phyloP scores from a whole-genome alignment of 2,888 invertebrate genomes.

The Perdita meconis region DNA sequence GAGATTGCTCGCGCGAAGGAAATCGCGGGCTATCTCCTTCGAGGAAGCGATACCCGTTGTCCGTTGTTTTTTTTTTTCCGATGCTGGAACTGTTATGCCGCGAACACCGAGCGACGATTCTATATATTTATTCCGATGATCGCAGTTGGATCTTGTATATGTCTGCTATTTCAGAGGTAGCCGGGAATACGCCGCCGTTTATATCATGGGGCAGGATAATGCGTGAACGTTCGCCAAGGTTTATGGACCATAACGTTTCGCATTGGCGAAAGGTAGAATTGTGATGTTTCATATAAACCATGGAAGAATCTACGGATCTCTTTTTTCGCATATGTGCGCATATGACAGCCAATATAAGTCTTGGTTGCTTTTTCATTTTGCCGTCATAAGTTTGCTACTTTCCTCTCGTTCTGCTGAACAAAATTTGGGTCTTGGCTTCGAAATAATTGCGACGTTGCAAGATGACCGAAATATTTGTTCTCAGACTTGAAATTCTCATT shows the following conservation, averaged over 20 bases:
- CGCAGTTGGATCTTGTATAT: conserved; percentile 24
- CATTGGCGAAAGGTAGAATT: conserved; percentile 36
- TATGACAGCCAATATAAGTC: background rate
- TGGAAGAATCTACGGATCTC: conserved; percentile 21
- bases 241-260: conserved; percentile 64
- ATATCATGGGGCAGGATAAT: conserved; percentile 58
- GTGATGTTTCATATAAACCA: conserved; percentile 31
- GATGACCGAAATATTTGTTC: no score
- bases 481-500: no score
- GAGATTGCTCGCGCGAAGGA: conserved; percentile 41
- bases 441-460: no score
- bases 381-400: background rate
- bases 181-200: conserved; percentile 35
- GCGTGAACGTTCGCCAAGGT: conserved; percentile 52
- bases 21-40: background rate
- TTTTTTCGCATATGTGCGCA: background rate
- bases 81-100: conserved; percentile 51
- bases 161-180: conserved; percentile 31
- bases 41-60: conserved; percentile 1
- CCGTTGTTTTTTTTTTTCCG: conserved; percentile 34
- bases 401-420: no score
- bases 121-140: conserved; percentile 55
- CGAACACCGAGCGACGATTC: conserved; percentile 35
- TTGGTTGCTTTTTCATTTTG: background rate
- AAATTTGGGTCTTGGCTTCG: no score